Conservation (phyloP, 2,113 vertebrate genomes). For the Clarias gariepinus region DNA sequence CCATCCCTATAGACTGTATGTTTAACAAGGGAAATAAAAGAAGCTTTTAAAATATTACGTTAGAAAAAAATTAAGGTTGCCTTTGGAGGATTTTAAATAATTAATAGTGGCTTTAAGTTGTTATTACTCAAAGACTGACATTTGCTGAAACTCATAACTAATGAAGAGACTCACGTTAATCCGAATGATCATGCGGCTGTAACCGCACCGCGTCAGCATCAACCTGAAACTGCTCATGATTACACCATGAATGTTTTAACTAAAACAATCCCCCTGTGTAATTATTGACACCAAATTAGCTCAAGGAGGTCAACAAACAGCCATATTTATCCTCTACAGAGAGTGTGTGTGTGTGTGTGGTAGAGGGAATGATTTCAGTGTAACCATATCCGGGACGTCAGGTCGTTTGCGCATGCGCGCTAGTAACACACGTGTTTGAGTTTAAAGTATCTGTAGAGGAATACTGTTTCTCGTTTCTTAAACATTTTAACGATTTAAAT, state of each 20-base stretch:
- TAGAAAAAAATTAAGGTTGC: neutral
- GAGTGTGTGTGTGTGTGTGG: neutral
- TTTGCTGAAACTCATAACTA: neutral
- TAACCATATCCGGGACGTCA: constrained; percentile 65
- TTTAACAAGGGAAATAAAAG: too few relatives aligned
- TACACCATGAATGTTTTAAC: neutral
- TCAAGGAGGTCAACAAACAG: constrained; percentile 26
- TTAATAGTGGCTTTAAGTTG: neutral
- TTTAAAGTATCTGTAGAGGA: neutral
- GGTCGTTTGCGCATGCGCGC: constrained; percentile 56
- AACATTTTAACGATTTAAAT: neutral
- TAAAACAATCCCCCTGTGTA: neutral
- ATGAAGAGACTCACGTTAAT: constrained; percentile 55
- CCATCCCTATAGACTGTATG: too few relatives aligned
- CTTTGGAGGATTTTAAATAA: neutral
- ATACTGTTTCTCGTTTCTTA: too few relatives aligned
- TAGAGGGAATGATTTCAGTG: constrained; percentile 56
- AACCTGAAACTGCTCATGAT: constrained; percentile 63
- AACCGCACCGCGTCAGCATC: constrained; percentile 51
- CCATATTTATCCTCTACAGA: constrained; percentile 43
- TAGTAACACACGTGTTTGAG: constrained; percentile 2
- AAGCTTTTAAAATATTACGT: too few relatives aligned
- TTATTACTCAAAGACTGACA: neutral
- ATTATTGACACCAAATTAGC: neutral
- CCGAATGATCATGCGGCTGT: constrained; percentile 49